Evolutionary conservation across 2,113 vertebrate species (phyloP), one percentile per base, ranked within the genome.

Genomic region (Oenanthe melanoleuca): DNA sequence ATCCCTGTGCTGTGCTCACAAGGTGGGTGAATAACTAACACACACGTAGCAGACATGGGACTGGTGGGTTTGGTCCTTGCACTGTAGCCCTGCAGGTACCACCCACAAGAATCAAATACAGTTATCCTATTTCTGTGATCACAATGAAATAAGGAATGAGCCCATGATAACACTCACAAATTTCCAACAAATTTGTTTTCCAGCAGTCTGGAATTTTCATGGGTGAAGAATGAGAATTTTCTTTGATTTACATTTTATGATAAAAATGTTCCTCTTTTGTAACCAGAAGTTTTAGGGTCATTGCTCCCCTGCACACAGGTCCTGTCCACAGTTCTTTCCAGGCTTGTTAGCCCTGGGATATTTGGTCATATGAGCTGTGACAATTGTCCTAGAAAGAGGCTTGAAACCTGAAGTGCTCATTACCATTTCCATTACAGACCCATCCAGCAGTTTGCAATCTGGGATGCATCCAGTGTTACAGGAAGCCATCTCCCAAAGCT

Each of bases 311-410:
- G 69, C 6, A 1, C 0, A 1, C 34, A 23, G 34, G 52, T 69
- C 33, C 65, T 42, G 5, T 33, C 23, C 6, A 18, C 49, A 72
- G 50, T 53, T 71, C 56, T 70, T 55, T 60, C 61, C 66, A 57
- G 22, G 50, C 83, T 70, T 5, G 1, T 23, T 65, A 52, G 66
- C 37, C 40, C 20, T 45, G n/a, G 28, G 31, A 40, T 3, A 0
- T 56, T 65, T 57, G 45, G 42, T 89, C 55, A 49, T 57, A 22
- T 4, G 17, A 82, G 44, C 40, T 91, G 42, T 85, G 66, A 97
- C 69, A 59, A 75, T 91, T 79, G 53, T 79, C 78, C 66, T 79
- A 69, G 80, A 93, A 95, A 87, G 78, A 84, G 49, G 18, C 61
- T 89, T 74, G 34, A 81, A 72, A 66, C 44, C 69, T 49, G 14